Conservation (phyloP, 1,140 invertebrate genomes). For the Globodera ellingtonae region DNA sequence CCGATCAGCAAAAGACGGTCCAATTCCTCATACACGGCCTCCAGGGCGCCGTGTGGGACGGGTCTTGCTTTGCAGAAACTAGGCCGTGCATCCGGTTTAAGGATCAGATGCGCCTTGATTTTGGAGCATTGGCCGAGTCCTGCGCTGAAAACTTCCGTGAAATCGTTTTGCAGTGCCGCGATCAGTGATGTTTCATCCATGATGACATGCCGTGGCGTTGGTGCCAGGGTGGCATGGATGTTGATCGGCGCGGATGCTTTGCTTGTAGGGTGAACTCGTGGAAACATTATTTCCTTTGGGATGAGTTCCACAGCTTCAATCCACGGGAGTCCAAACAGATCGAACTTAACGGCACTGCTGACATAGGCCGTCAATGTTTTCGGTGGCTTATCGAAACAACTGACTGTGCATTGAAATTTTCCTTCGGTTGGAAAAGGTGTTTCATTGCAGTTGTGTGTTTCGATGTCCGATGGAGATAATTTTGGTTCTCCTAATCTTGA, state of each 20-base stretch:
- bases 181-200: neutral
- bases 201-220: neutral
- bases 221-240: neutral
- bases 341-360: neutral
- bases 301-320: conserved; percentile 2
- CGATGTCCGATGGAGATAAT: neutral
- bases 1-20: no score
- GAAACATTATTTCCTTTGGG: neutral
- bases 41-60: no score
- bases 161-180: conserved; percentile 10
- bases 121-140: conserved; percentile 23
- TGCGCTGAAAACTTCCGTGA: conserved; percentile 17
- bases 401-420: conserved; percentile 2
- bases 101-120: conserved; percentile 30
- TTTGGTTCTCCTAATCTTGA: neutral
- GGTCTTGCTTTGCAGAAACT: no score
- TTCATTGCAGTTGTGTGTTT: neutral
- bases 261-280: neutral
- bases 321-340: conserved; percentile 3
- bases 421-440: neutral
- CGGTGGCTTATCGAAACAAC: neutral
- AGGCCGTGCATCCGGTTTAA: no score
- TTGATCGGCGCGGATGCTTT: neutral
- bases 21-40: no score
- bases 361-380: neutral